Evolutionary conservation across 2,113 vertebrate genomes (phyloP).

Genomic region (Labeo rohita): DNA sequence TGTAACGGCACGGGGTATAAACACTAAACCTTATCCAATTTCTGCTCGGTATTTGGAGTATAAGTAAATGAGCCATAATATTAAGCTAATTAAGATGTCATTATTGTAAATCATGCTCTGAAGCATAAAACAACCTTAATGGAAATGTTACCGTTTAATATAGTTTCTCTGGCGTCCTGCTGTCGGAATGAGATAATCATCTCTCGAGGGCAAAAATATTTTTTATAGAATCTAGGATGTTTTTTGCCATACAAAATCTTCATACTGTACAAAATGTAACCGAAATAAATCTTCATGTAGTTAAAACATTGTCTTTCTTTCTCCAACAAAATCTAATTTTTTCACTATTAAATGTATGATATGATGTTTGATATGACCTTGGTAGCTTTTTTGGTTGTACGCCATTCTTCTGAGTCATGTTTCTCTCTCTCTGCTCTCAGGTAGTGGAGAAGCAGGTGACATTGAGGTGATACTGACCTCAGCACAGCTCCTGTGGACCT

Average conservation of each 20-base stretch:
- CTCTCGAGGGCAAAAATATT: not conserved
- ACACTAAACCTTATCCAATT: not conserved
- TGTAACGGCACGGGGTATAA: not conserved
- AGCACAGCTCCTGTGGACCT: constrained; percentile 21
- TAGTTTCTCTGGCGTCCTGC: not conserved
- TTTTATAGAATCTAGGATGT: not conserved
- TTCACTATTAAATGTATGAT: not conserved
- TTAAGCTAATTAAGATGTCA: constrained; percentile 3
- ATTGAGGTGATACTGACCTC: constrained; percentile 30
- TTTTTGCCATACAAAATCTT: constrained; percentile 3
- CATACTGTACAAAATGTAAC: constrained; percentile 14
- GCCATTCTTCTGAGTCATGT: not conserved
- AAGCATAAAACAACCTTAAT: constrained; percentile 5
- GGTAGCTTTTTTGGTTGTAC: not conserved
- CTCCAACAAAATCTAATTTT: not conserved
- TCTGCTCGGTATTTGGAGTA: not conserved
- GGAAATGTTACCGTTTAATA: constrained; percentile 2
- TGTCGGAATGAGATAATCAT: not conserved
- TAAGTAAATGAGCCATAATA: constrained; percentile 25
- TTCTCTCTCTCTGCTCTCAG: constrained; percentile 23
- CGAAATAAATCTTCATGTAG: constrained; percentile 11
- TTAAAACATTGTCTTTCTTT: constrained; percentile 1
- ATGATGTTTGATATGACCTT: constrained; percentile 24
- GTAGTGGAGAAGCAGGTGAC: not conserved
- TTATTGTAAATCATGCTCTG: constrained; percentile 17